phyloP scores from a whole-genome alignment of 1,140 invertebrate species.

The Drosophila fuyamai region DNA sequence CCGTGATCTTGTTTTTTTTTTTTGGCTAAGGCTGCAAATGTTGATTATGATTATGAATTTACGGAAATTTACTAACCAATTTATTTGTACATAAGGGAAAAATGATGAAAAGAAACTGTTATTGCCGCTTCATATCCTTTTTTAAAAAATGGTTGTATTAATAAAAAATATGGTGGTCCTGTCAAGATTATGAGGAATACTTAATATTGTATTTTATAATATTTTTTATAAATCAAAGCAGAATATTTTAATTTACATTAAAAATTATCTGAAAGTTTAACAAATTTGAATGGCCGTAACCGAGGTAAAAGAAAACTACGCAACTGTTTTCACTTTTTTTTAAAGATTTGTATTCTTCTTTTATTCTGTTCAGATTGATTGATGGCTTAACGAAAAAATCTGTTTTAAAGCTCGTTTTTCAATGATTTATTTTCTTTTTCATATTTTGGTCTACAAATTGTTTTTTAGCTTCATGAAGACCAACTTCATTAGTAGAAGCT shows the following conservation, averaged over 20 bases:
- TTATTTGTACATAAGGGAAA: neutral
- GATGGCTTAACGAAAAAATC: constrained; percentile 4
- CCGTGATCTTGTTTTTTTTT: constrained; percentile 38
- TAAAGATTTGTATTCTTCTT: neutral
- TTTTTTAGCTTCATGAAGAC: constrained; percentile 19
- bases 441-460: constrained; percentile 18
- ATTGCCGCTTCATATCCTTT: neutral
- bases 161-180: no score
- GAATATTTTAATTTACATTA: no score
- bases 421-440: neutral
- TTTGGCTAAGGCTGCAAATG: constrained; percentile 36
- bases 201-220: no score
- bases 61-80: constrained; percentile 8
- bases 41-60: constrained; percentile 48
- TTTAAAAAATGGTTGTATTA: no score
- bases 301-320: neutral
- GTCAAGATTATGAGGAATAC: no score
- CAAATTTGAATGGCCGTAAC: no score
- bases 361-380: constrained; percentile 8
- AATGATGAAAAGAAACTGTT: neutral
- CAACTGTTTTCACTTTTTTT: neutral
- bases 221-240: no score
- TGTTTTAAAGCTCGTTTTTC: neutral
- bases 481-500: constrained; percentile 38
- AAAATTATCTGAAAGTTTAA: no score